Conservation (phyloP, 2,888 invertebrate genomes). For the Hirtodrosophila confusa region DNA sequence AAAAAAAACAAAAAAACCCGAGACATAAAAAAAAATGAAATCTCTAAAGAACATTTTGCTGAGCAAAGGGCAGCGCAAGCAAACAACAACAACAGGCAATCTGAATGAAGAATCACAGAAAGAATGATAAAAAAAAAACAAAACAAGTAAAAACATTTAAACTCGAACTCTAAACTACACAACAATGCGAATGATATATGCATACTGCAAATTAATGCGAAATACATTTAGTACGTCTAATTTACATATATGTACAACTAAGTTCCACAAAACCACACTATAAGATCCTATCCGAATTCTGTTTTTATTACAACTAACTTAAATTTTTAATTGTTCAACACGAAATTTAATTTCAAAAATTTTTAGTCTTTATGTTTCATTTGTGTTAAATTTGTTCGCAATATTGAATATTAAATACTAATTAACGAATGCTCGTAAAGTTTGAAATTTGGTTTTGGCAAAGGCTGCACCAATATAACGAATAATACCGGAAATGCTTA, state of each 20-base stretch:
- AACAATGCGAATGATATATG: conserved; percentile 30
- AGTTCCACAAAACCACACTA: conserved; percentile 14
- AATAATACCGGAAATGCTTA: background rate
- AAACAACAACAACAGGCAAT: conserved; percentile 2
- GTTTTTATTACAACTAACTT: conserved; percentile 3
- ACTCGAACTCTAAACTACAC: conserved; percentile 32
- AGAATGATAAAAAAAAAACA: conserved; percentile 26
- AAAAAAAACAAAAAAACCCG: conserved; percentile 17
- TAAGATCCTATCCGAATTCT: conserved; percentile 25
- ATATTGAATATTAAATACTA: no score
- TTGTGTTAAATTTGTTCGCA: background rate
- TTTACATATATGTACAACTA: conserved; percentile 27
- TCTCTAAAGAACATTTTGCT: conserved; percentile 32
- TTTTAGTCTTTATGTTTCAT: conserved; percentile 2
- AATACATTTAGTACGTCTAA: conserved; percentile 53
- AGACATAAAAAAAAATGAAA: conserved; percentile 5
- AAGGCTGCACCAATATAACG: background rate
- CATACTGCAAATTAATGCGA: conserved; percentile 63
- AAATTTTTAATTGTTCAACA: no score
- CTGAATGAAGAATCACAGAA: conserved; percentile 12
- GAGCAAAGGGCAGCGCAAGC: conserved; percentile 37
- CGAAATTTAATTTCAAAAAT: conserved; percentile 2
- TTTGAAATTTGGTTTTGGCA: background rate
- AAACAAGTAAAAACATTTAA: conserved; percentile 38
- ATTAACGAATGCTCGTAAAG: background rate